Percentiles rank a stretch among this genome's conserved stretches.
Conservation (phyloP, 2,797 vertebrate species). For the Arnoldichthys spilopterus region DNA sequence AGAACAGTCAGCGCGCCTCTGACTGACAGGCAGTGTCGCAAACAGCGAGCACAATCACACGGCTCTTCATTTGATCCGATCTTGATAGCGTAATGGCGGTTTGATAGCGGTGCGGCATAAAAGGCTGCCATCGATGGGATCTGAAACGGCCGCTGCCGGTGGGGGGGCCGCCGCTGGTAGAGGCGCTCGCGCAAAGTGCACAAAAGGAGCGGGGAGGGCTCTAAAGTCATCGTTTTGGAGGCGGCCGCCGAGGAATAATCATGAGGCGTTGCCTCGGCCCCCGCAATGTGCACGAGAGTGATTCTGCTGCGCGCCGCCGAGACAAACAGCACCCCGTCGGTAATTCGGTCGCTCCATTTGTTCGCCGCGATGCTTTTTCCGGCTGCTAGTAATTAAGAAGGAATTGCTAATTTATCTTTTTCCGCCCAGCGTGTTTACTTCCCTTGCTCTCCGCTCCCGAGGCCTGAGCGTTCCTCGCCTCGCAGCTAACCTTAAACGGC, state of each 20-base stretch:
- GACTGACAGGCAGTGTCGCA: constrained; percentile 62
- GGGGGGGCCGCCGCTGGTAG: background rate
- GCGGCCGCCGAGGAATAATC: constrained; percentile 39
- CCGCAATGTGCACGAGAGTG: constrained; percentile 1
- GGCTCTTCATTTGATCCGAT: constrained; percentile 23
- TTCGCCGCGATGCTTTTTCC: constrained; percentile 49
- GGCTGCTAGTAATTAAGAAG: constrained; percentile 59
- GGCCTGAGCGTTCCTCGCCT: too few species aligned
- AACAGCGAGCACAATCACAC: constrained; percentile 1
- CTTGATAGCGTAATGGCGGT: background rate
- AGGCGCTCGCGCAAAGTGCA: background rate
- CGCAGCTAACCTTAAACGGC: constrained; percentile 54
- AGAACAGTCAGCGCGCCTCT: constrained; percentile 45
- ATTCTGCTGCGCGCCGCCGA: background rate
- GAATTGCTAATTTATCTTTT: constrained; percentile 62
- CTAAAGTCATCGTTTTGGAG: constrained; percentile 7
- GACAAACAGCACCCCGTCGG: constrained; percentile 30
- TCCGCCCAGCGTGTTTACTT: constrained; percentile 51
- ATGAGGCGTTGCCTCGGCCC: constrained; percentile 30
- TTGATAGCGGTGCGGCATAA: background rate
- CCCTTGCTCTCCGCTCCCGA: constrained; percentile 1
- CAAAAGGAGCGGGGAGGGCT: background rate
- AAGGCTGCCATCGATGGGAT: background rate
- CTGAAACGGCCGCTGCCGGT: background rate
- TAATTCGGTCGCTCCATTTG: constrained; percentile 55